Conservation (phyloP, 2,888 invertebrate species). For the Pristionchus fissidentatus region DNA sequence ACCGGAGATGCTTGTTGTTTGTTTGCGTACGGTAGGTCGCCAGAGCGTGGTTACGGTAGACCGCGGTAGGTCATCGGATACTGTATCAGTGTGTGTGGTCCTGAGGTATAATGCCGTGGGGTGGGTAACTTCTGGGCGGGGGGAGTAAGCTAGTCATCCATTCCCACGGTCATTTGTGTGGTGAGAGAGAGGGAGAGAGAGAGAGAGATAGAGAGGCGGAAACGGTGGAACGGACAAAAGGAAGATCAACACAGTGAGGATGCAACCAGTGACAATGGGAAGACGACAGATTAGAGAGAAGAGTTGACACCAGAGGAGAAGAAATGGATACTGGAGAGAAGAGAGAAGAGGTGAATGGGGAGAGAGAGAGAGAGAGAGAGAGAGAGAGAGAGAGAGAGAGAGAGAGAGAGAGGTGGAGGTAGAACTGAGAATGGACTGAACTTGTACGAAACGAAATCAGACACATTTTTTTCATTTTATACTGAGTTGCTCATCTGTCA, state of each 20-base stretch:
- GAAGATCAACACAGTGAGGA: constrained; percentile 32
- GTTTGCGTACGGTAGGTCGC: not conserved
- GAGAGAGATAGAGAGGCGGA: not conserved
- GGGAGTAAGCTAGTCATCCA: constrained; percentile 24
- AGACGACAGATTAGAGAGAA: constrained; percentile 16
- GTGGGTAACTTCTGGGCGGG: not conserved
- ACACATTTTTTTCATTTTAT: too few relatives aligned
- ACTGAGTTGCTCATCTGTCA: too few relatives aligned
- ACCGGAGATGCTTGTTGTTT: not conserved
- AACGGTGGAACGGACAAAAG: constrained; percentile 15
- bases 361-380: not conserved
- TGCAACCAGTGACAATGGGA: constrained; percentile 23
- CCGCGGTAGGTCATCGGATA: not conserved
- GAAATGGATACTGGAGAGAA: constrained; percentile 20
- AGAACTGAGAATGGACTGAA: too few relatives aligned
- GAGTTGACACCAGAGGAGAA: constrained; percentile 3
- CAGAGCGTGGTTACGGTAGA: too few relatives aligned
- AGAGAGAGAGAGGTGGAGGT: too few relatives aligned
- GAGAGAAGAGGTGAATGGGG: not conserved
- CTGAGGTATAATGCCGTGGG: too few relatives aligned
- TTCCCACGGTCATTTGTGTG: constrained; percentile 42
- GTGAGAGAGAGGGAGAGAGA: not conserved
- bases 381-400: not conserved
- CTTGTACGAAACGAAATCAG: too few relatives aligned
- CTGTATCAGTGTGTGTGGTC: not conserved